These are phyloP conservation scores for Neotoxoptera formosana DNA, from an alignment of 1,140 invertebrate species.

Conservation along the genomic window DNA sequence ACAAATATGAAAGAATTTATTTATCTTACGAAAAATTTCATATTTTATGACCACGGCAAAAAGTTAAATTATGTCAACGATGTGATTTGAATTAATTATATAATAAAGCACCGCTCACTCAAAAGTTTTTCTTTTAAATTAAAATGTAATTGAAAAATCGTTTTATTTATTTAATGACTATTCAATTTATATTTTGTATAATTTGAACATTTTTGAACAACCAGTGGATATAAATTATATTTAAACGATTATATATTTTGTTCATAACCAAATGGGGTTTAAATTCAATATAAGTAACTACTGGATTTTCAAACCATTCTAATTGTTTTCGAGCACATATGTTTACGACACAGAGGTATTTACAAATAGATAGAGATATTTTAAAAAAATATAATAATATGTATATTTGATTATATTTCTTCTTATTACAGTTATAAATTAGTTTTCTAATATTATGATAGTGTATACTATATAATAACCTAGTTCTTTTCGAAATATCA, in stretches of 20 bases:
- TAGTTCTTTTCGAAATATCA: background rate
- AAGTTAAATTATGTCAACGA: background rate
- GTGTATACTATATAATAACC: background rate
- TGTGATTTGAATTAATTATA: conserved; percentile 19
- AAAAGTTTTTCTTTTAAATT: conserved; percentile 11
- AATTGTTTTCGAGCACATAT: background rate
- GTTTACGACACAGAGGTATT: background rate
- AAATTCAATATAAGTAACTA: background rate
- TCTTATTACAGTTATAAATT: background rate
- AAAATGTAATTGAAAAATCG: conserved; percentile 6
- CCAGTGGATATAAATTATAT: background rate
- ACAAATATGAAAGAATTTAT: background rate
- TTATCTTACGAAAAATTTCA: background rate
- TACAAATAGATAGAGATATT: background rate
- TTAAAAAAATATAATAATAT: too few relatives aligned
- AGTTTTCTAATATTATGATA: background rate
- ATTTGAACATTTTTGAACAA: background rate
- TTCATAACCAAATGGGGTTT: background rate
- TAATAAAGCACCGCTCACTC: background rate
- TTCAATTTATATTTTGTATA: background rate
- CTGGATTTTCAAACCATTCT: background rate
- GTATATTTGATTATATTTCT: background rate
- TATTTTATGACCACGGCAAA: background rate
- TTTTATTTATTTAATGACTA: background rate
- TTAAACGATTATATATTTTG: background rate